Conservation (phyloP, 2,113 vertebrate species). For the Myotis brandtii region DNA sequence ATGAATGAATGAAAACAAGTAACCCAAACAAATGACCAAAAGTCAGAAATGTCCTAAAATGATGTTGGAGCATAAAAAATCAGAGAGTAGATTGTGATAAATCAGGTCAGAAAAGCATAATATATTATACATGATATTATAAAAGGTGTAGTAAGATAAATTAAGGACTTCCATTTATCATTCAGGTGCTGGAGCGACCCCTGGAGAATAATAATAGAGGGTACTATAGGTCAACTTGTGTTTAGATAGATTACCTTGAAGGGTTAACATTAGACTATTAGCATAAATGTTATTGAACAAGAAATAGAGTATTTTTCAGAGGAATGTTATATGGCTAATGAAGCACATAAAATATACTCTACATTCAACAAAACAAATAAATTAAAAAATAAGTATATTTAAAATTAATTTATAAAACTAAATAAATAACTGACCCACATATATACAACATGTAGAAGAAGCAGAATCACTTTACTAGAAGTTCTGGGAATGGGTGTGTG, state of each 20-base stretch:
- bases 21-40: neutral
- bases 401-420: neutral
- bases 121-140: neutral
- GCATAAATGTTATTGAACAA: neutral
- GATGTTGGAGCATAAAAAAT: neutral
- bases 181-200: neutral
- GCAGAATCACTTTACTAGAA: neutral
- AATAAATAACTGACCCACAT: neutral
- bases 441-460: neutral
- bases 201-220: neutral
- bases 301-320: neutral
- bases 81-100: neutral
- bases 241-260: neutral
- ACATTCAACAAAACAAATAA: neutral
- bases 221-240: neutral
- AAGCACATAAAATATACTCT: neutral
- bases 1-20: conserved; percentile 25
- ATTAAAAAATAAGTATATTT: neutral
- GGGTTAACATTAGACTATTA: neutral
- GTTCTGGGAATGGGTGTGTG: neutral
- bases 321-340: neutral
- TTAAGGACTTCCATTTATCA: conserved; percentile 32
- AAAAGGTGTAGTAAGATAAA: neutral
- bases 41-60: neutral
- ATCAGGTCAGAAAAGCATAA: neutral